Evolutionary conservation across 2,797 vertebrate genomes (phyloP), one percentile per base, ranked within the genome.

Genomic region (Philypnodon macrostomus): DNA sequence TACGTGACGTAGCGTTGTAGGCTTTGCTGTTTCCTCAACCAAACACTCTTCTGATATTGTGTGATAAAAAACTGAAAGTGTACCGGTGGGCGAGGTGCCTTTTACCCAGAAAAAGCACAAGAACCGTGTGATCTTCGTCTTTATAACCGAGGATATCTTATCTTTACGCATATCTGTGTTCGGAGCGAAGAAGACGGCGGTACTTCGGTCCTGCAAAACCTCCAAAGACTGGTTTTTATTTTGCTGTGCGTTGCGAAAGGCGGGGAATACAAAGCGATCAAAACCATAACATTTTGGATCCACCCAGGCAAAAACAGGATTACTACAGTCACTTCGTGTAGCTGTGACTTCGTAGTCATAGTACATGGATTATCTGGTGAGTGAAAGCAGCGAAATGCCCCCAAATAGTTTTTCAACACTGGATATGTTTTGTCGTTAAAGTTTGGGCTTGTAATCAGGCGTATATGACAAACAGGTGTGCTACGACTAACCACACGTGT

Each of bases 281-380:
- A 70, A 66, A 30, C 9, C 37, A 14, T 47, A 37, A 44, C 5
- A 48, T 63, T 62, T 70, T 48, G 60, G 59, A 68, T 56, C 48
- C 33, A 17, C 10, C 38, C 15, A 53, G 32, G 61, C 63, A 48
- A 61, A 71, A 60, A 73, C 77, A 59, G 77, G 60, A 76, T 49
- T 68, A 52, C 42, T 47, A 19, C 49, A 65, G 59, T 55, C 57
- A 52, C 62, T 58, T 70, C 49, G 52, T 64, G 68, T 53, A 71
- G 59, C 73, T 63, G 80, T 70, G 67, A 29, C 73, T 62, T 64
- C 59, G 48, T 55, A 66, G 70, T 70, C 61, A 47, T 66, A 82
- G 84, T 85, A 82, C 86, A 91, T 91, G 88, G 90, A 90, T 89
- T 90, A 90, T 85, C 86, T 91, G 89, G 89, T 91, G 46, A 86